Evolutionary conservation across 1,140 invertebrate species (phyloP).

Genomic region (Macrobrachium rosenbergii): DNA sequence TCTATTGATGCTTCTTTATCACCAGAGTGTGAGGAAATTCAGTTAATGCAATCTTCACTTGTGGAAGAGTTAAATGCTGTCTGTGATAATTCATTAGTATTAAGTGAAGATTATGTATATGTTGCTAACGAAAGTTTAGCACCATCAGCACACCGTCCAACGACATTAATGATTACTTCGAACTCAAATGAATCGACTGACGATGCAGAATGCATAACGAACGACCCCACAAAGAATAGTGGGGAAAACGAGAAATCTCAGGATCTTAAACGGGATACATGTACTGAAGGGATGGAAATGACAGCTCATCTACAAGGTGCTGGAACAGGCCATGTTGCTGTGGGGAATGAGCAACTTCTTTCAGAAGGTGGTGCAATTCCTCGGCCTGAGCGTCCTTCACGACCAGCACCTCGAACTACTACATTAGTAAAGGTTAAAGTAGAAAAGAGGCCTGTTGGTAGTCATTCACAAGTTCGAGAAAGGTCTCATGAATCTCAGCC

Average conservation of each 20-base stretch:
- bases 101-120: slow-evolving; percentile 21
- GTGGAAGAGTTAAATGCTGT: not conserved
- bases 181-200: slow-evolving; percentile 62
- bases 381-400: slow-evolving; percentile 42
- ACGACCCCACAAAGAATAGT: slow-evolving; percentile 50
- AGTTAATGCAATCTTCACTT: not conserved
- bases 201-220: slow-evolving; percentile 63
- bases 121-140: slow-evolving; percentile 43
- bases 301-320: slow-evolving; percentile 20
- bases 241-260: slow-evolving; percentile 52
- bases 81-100: slow-evolving; percentile 26
- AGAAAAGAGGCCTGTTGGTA: slow-evolving; percentile 60
- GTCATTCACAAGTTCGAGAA: slow-evolving; percentile 44
- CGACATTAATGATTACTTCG: slow-evolving; percentile 65
- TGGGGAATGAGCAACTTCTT: slow-evolving; percentile 27
- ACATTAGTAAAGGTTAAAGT: slow-evolving; percentile 66
- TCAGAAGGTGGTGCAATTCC: slow-evolving; percentile 43
- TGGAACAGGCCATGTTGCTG: slow-evolving; percentile 12
- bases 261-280: slow-evolving; percentile 45
- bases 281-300: slow-evolving; percentile 33
- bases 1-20: too few species aligned
- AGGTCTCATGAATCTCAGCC: slow-evolving; percentile 43
- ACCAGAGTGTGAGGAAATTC: too few species aligned
- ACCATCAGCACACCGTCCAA: slow-evolving; percentile 63
- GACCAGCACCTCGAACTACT: slow-evolving; percentile 61